Conservation (phyloP, 2,888 invertebrate species). For the Acrobeloides nanus region DNA sequence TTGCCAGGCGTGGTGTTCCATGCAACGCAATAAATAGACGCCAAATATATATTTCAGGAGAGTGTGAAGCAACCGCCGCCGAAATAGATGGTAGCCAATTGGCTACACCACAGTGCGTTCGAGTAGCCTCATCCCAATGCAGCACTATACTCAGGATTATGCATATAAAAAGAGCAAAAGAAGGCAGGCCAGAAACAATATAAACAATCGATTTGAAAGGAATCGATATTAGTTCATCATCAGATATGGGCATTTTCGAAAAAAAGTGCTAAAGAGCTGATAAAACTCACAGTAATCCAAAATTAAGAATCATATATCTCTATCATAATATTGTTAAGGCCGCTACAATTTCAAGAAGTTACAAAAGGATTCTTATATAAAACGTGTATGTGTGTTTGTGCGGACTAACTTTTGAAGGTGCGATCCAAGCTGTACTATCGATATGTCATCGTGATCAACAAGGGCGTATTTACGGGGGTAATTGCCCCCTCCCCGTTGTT, state of each 20-base stretch:
- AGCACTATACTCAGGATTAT: constrained; percentile 35
- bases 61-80: constrained; percentile 85
- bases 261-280: too few species aligned
- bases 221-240: constrained; percentile 38
- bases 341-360: too few species aligned
- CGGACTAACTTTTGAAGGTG: too few species aligned
- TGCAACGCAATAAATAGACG: constrained; percentile 74
- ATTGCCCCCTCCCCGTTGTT: too few species aligned
- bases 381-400: too few species aligned
- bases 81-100: constrained; percentile 78
- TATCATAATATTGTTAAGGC: neutral
- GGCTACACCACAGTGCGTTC: constrained; percentile 47
- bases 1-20: constrained; percentile 71
- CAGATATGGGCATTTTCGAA: constrained; percentile 27
- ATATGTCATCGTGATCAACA: too few species aligned
- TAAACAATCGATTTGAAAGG: constrained; percentile 33
- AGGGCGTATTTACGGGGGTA: too few species aligned
- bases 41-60: constrained; percentile 82
- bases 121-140: constrained; percentile 46
- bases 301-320: too few species aligned
- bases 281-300: too few species aligned
- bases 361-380: neutral
- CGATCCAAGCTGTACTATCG: too few species aligned
- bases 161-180: constrained; percentile 43
- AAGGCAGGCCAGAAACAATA: constrained; percentile 38